Conservation (phyloP, 2,888 invertebrate species). For the Sialis fuliginosa region DNA sequence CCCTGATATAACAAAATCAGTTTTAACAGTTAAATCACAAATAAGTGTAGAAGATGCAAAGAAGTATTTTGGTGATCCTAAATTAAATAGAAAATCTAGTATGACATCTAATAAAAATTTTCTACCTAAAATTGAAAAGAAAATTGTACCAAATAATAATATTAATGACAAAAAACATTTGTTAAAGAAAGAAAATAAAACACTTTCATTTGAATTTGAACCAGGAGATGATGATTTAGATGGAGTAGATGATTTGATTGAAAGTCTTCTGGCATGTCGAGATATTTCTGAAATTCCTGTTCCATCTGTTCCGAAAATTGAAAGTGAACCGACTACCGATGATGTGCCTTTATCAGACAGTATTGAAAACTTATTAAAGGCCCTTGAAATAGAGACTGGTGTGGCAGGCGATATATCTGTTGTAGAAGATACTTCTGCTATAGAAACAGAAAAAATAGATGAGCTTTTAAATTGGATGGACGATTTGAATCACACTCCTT, state of each 20-base stretch:
- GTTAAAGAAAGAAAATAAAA: constrained; percentile 4
- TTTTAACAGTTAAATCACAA: background rate
- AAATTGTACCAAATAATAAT: constrained; percentile 3
- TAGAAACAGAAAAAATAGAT: constrained; percentile 21
- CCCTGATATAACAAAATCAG: background rate
- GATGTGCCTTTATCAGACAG: constrained; percentile 20
- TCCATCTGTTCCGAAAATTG: constrained; percentile 15
- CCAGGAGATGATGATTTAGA: constrained; percentile 22
- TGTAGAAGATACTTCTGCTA: constrained; percentile 8
- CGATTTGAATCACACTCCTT: constrained; percentile 21
- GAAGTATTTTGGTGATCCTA: constrained; percentile 23
- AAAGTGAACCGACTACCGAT: constrained; percentile 6
- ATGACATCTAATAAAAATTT: constrained; percentile 8
- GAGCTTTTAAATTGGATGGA: constrained; percentile 26
- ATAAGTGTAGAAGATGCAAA: constrained; percentile 18
- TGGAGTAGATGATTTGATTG: constrained; percentile 23
- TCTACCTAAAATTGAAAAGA: background rate
- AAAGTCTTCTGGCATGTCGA: constrained; percentile 22
- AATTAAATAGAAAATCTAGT: constrained; percentile 7
- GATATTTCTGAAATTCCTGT: constrained; percentile 19
- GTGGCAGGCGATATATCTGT: constrained; percentile 10
- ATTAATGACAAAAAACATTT: background rate
- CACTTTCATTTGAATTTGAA: constrained; percentile 23
- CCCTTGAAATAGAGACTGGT: constrained; percentile 21
- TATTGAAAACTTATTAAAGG: constrained; percentile 25